phyloP scores from a whole-genome alignment of 2,113 vertebrate species.

The Pterophyllum scalare region DNA sequence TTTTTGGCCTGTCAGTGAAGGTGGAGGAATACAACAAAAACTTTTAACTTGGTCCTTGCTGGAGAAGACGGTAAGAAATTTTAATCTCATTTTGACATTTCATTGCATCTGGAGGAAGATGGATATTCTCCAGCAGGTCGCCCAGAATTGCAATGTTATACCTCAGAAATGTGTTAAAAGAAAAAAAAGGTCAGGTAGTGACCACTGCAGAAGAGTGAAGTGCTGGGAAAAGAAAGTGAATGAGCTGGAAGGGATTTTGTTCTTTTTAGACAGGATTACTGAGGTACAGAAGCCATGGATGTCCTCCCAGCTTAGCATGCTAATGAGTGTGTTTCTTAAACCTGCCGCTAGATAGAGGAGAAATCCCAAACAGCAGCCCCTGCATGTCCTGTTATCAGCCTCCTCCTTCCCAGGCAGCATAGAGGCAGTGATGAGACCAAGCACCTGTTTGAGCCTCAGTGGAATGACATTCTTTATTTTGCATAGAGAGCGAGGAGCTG shows the following conservation, averaged over 20 bases:
- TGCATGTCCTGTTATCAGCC: conserved; percentile 31
- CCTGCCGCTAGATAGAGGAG: conserved; percentile 33
- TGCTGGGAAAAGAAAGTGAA: conserved; percentile 6
- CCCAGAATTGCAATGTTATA: conserved; percentile 10
- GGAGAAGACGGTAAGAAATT: not conserved
- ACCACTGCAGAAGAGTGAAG: conserved; percentile 3
- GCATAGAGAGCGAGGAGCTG: conserved; percentile 26
- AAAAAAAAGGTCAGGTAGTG: conserved; percentile 41
- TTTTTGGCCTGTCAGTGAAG: not conserved
- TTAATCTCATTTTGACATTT: conserved; percentile 4
- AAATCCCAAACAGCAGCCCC: conserved; percentile 47
- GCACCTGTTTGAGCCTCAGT: conserved; percentile 38
- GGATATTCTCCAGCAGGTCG: not conserved
- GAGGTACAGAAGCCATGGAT: conserved; percentile 24
- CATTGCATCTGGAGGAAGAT: not conserved
- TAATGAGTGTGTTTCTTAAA: conserved; percentile 52
- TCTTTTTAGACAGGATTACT: conserved; percentile 36
- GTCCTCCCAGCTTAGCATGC: conserved; percentile 45
- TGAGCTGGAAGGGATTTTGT: conserved; percentile 22
- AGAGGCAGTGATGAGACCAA: conserved; percentile 35
- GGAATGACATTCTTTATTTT: conserved; percentile 31
- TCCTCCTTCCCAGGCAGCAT: conserved; percentile 26
- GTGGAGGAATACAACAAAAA: not conserved
- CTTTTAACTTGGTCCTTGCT: not conserved
- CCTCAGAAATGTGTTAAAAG: conserved; percentile 22